phyloP scores from a whole-genome alignment of 2,888 invertebrate species.

The Agonopterix arenella region DNA sequence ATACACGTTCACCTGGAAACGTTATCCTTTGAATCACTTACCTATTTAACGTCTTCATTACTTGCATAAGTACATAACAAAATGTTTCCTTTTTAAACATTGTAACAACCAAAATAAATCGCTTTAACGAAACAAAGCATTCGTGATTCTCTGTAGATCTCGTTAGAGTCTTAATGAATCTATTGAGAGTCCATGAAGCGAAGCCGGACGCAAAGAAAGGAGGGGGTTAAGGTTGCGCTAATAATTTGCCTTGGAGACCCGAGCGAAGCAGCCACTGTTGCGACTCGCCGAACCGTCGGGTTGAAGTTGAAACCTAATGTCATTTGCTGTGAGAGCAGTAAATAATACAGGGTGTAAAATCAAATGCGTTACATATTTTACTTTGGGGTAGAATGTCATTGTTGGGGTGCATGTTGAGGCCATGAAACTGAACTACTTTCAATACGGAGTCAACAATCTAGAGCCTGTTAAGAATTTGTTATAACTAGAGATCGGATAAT shows the following conservation, averaged over 20 bases:
- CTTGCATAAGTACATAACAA: too few species aligned
- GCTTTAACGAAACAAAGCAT: slow-evolving; percentile 68
- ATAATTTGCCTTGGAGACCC: slow-evolving; percentile 45
- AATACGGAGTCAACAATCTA: too few species aligned
- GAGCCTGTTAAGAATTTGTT: too few species aligned
- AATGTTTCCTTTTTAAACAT: not conserved
- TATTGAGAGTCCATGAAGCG: slow-evolving; percentile 70
- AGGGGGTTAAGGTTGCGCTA: slow-evolving; percentile 55
- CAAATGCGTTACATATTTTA: too few species aligned
- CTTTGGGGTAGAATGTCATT: too few species aligned
- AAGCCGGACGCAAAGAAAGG: slow-evolving; percentile 51
- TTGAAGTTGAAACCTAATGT: not conserved
- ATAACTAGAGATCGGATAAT: too few species aligned
- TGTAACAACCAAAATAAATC: slow-evolving; percentile 61
- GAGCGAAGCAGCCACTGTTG: not conserved
- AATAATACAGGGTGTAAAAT: too few species aligned
- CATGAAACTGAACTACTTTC: too few species aligned
- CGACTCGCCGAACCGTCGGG: not conserved
- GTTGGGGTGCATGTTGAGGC: too few species aligned
- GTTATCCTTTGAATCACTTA: not conserved
- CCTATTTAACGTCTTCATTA: not conserved
- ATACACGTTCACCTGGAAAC: too few species aligned
- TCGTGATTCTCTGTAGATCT: slow-evolving; percentile 68
- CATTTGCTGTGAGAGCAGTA: not conserved
- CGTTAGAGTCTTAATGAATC: slow-evolving; percentile 74